phyloP scores from a whole-genome alignment of 2,797 vertebrate species.

The Crocidura indochinensis region DNA sequence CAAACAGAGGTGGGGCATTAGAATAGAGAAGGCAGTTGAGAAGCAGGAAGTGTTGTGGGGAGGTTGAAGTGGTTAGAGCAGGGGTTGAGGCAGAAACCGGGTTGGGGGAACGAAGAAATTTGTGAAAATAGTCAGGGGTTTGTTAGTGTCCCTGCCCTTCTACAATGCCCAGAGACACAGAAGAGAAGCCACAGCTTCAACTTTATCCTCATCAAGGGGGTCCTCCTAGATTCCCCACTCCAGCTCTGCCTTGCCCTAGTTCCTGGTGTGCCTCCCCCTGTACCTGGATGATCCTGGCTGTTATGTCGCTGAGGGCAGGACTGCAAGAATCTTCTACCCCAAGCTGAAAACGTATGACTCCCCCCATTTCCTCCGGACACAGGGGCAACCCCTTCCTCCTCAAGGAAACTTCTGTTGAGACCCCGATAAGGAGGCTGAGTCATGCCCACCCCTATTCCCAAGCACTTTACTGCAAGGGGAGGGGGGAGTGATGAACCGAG shows the following conservation, averaged over 20 bases:
- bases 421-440: constrained; percentile 85
- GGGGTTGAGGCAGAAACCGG: background rate
- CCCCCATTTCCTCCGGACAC: constrained; percentile 83
- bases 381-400: constrained; percentile 75
- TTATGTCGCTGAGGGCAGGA: constrained; percentile 22
- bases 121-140: background rate
- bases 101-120: background rate
- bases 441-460: constrained; percentile 71
- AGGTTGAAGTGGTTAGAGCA: background rate
- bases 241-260: constrained; percentile 36
- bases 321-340: constrained; percentile 56
- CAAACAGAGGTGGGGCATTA: background rate
- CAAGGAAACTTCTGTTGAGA: constrained; percentile 78
- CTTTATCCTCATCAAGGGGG: background rate
- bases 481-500: background rate
- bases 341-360: constrained; percentile 61
- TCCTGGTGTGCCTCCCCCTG: constrained; percentile 6
- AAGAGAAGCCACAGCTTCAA: background rate
- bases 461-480: background rate
- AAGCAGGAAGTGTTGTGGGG: constrained; percentile 22
- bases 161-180: no score
- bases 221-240: background rate
- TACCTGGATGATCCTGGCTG: constrained; percentile 74
- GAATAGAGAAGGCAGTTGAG: constrained; percentile 9
- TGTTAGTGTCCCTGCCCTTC: background rate